Percentiles rank a stretch among this genome's conserved stretches.
phyloP scores from a whole-genome alignment of 1,140 invertebrate genomes.

The Maconellicoccus hirsutus region DNA sequence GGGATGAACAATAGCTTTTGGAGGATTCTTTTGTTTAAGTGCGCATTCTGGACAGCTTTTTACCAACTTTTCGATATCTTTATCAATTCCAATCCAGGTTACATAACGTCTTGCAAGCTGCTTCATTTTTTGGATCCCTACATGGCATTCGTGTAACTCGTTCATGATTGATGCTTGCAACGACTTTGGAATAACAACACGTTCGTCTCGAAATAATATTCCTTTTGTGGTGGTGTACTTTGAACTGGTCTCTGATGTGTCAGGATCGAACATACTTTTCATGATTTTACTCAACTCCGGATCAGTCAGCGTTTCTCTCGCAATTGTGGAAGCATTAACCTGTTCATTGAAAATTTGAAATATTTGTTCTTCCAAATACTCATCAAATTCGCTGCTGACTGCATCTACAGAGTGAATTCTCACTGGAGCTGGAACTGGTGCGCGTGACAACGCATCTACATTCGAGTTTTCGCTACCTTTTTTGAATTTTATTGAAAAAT shows the following conservation, averaged over 20 bases:
- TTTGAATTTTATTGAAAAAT: slow-evolving; percentile 35
- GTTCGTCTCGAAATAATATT: slow-evolving; percentile 24
- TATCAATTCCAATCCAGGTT: slow-evolving; percentile 31
- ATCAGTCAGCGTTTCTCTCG: background rate
- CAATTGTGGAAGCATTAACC: background rate
- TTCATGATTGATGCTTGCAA: slow-evolving; percentile 23
- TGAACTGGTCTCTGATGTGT: slow-evolving; percentile 17
- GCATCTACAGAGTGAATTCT: background rate
- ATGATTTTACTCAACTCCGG: slow-evolving; percentile 12
- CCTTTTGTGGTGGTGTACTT: slow-evolving; percentile 16
- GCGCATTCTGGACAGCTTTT: slow-evolving; percentile 29
- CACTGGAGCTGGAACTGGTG: background rate
- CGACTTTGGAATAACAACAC: slow-evolving; percentile 26
- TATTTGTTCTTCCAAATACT: background rate
- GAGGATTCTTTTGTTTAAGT: slow-evolving; percentile 27
- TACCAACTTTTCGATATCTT: slow-evolving; percentile 31
- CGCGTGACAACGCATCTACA: slow-evolving; percentile 26
- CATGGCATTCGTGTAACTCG: slow-evolving; percentile 29
- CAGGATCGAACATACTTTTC: background rate
- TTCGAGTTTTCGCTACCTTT: slow-evolving; percentile 34
- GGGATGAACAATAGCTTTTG: slow-evolving; percentile 28
- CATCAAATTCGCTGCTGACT: slow-evolving; percentile 16
- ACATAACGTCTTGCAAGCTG: slow-evolving; percentile 30
- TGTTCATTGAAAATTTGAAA: background rate
- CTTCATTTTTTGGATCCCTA: slow-evolving; percentile 33